Base-by-base conservation (phyloP, 2,888 invertebrate genomes). In the Sinotaia quadrata region DNA sequence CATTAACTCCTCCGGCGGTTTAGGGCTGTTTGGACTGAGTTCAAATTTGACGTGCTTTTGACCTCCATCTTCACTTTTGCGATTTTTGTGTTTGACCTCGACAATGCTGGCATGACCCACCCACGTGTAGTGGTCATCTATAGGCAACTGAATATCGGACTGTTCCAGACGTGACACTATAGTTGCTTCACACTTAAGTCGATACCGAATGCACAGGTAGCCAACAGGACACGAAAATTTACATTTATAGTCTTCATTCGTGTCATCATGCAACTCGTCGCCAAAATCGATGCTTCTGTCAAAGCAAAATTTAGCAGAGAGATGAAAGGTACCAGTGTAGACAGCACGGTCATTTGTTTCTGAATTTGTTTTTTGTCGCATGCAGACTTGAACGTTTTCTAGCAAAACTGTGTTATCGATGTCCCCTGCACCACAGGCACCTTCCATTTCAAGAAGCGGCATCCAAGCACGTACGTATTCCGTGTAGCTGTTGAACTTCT, bases 401-500 rank as follows among this genome's bases (percentile, higher is more conserved):
- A 67, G 29, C 29, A 67, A 47, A 31, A 56, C 44, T 5, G 37
- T 44, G 15, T 47, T 33, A 12, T 56, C 56, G 2, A 49, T 31
- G 7, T 36, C 57, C 4, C 36, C 66, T 12, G 66, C 58, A 0
- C 66, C 33, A 1, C 27, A 21, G 7, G 78, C 81, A 21, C 79
- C 73, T 61, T 81, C 79, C 81, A 81, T 81, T 41, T 74, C 70
- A 8, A 78, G 67, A 12, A 81, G 51, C 1, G 79, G 80, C 36
- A 76, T 34, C 81, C 81, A 67, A 21, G 66, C 58, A 12, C 24
- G 33, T n/a, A 18, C 33, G 58, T 57, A 67, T 0, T 51, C 66
- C 57, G 27, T 27, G 51, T 37, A 51, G 21, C 27, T 49, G 12
- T 33, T 1, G 36, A 67, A 56, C 29, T 65, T 29, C 65, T 65